phyloP scores from a whole-genome alignment of 2,888 invertebrate species.

The Agrochola lychnidis region DNA sequence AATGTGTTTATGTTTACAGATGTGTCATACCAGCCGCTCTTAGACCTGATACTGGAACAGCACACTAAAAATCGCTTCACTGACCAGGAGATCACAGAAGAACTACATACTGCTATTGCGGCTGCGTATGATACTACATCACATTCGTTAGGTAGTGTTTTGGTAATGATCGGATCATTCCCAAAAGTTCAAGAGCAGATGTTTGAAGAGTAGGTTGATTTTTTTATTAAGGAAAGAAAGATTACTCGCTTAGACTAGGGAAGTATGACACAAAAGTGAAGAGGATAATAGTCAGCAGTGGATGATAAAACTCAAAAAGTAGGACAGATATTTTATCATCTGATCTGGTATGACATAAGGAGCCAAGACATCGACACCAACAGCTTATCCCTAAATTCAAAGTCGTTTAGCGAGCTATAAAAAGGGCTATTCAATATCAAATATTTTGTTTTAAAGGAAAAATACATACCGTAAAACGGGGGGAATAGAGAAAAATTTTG shows the following conservation, averaged over 20 bases:
- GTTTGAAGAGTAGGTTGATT: background rate
- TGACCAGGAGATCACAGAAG: slow-evolving; percentile 23
- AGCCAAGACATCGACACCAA: background rate
- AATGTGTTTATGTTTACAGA: slow-evolving; percentile 8
- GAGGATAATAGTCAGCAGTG: background rate
- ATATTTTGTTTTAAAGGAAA: background rate
- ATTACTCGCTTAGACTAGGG: background rate
- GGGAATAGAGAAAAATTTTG: no score
- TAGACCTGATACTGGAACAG: slow-evolving; percentile 18
- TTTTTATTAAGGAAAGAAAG: background rate
- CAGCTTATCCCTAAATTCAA: background rate
- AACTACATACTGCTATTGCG: slow-evolving; percentile 2
- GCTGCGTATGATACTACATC: slow-evolving; percentile 18
- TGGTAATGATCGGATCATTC: slow-evolving; percentile 20
- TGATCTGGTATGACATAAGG: background rate
- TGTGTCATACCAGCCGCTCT: slow-evolving; percentile 9
- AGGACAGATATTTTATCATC: background rate
- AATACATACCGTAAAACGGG: no score
- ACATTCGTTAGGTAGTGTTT: background rate
- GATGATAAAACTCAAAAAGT: background rate
- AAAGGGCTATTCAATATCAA: background rate
- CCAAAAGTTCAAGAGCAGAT: slow-evolving; percentile 19
- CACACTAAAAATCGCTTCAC: background rate
- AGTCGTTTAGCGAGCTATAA: background rate
- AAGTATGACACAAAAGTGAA: background rate